Percentiles rank a stretch among this genome's conserved stretches.
Conservation (phyloP, 2,113 vertebrate species). For the Pelecanus crispus region DNA sequence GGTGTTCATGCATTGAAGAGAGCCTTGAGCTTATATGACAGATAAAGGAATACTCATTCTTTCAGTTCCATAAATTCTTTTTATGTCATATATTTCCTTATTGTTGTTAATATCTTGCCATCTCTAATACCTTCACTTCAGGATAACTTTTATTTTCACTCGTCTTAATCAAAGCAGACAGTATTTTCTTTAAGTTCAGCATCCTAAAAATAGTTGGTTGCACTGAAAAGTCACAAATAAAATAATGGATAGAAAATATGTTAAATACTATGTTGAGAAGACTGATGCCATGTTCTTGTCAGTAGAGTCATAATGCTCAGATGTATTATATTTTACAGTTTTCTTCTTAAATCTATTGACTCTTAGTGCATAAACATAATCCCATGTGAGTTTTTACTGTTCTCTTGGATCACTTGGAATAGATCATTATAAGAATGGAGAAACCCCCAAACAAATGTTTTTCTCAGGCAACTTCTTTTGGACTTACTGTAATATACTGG, state of each 20-base stretch:
- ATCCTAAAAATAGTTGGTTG: neutral
- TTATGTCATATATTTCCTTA: neutral
- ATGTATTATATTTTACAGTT: neutral
- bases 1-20: neutral
- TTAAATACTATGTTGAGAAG: neutral
- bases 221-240: neutral
- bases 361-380: neutral
- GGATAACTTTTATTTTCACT: neutral
- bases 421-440: neutral
- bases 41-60: neutral
- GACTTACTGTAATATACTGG: neutral
- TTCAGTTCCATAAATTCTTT: neutral
- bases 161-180: neutral
- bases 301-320: neutral
- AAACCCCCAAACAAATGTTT: neutral
- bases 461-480: neutral
- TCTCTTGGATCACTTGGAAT: neutral
- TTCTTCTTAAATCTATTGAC: neutral
- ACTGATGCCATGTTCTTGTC: neutral
- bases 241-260: neutral
- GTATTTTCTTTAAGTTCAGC: neutral
- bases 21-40: neutral
- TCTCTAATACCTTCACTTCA: neutral
- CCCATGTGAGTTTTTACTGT: neutral
- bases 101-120: neutral